Evolutionary conservation across 2,113 vertebrate genomes (phyloP), one percentile per base, ranked within the genome.

Genomic region (Alosa alosa): DNA sequence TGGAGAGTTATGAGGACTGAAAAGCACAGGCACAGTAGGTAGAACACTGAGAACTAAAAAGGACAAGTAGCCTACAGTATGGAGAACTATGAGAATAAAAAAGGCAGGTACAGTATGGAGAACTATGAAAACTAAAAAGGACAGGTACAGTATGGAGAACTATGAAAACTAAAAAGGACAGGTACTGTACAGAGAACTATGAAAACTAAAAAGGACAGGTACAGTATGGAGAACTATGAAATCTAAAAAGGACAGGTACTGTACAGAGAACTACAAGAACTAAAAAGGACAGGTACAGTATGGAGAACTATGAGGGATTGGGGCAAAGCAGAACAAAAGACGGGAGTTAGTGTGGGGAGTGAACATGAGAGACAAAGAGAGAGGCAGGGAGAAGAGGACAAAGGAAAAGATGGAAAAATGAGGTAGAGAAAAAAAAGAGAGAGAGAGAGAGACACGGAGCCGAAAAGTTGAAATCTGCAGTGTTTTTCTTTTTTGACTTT

Each of bases 401-500:
- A 45, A 39, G 47, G 82, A 55, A 87, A 60, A 85, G 10, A 55
- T 0, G 8, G 22, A n/a, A 83, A 64, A 25, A 25, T 7, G 57
- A 64, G 57, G 83, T 83, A 68, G 88, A 50, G 83, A 87, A 90
- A 89, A 7, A 83, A 31, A 83, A 81, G 31, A 18, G 45, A 88
- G 84, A 84, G 87, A 88, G 88, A 89, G 87, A 87, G 87, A 92
- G 93, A 94, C 93, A 90, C 84, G 31, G 83, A 81, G 57, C 81
- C 87, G 81, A 83, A 89, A 88, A 89, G 83, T 90, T 86, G 31
- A 91, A 94, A 94, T 92, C 89, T 68, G 88, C 87, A 91, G 87
- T 91, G 90, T 93, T 94, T 94, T 94, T 92, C 92, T 94, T 93
- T 90, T 82, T 86, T 47, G 86, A 84, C 39, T 85, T 90, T 83